Evolutionary conservation across 2,888 invertebrate genomes (phyloP).

Genomic region (Cryptus viduatorius): DNA sequence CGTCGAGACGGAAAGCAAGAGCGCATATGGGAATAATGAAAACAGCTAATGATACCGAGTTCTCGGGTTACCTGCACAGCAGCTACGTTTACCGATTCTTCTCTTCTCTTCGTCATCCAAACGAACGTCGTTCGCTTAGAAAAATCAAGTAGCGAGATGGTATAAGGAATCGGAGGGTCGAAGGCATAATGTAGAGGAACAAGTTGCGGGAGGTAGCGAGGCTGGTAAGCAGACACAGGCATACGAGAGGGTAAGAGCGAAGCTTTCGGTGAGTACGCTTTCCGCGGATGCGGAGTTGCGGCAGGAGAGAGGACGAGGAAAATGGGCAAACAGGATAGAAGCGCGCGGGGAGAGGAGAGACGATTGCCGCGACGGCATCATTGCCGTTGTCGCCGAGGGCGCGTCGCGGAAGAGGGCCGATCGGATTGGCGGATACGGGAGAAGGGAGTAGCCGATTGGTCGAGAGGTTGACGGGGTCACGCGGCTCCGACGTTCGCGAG

Average conservation of each 20-base stretch:
- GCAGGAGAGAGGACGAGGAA: not conserved
- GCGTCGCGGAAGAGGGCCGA: constrained; percentile 37
- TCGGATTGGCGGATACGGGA: constrained; percentile 62
- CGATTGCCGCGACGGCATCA: constrained; percentile 17
- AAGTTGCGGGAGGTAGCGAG: not conserved
- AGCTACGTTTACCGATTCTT: too few species aligned
- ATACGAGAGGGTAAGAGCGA: not conserved
- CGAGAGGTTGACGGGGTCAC: constrained; percentile 69
- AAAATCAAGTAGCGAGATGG: too few species aligned
- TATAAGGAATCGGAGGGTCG: not conserved
- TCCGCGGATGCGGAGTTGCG: not conserved
- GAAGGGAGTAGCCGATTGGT: constrained; percentile 46
- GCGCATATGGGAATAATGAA: constrained; percentile 2
- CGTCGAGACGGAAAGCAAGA: not conserved
- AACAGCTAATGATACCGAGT: not conserved
- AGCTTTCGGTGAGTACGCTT: not conserved
- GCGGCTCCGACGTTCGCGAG: constrained; percentile 62
- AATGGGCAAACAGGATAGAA: not conserved
- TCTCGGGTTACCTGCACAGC: too few species aligned
- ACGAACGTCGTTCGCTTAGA: too few species aligned
- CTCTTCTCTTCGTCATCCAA: too few species aligned
- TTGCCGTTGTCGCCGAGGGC: constrained; percentile 30
- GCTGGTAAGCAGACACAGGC: not conserved
- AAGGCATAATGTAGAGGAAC: not conserved
- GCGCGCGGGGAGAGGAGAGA: constrained; percentile 12